Percentiles rank a stretch among this genome's conserved stretches.
Conservation (phyloP, 2,797 vertebrate species). For the Amphiprion clarkii region DNA sequence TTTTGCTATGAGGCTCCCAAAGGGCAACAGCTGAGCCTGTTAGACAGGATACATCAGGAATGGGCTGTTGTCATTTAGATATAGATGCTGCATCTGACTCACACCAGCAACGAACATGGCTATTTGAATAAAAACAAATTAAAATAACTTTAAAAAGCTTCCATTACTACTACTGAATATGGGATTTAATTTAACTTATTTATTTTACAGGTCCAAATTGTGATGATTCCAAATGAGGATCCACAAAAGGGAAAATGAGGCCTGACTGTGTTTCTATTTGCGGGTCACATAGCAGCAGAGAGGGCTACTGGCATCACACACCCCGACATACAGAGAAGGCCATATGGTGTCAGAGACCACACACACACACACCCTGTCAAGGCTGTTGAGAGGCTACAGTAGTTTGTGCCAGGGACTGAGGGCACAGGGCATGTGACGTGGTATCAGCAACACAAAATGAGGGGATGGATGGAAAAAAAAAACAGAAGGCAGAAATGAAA, state of each 20-base stretch:
- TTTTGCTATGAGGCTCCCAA: conserved; percentile 16
- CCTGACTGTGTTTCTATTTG: conserved; percentile 59
- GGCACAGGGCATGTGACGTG: conserved; percentile 30
- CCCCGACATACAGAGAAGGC: conserved; percentile 66
- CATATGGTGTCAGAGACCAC: conserved; percentile 80
- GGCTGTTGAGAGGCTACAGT: conserved; percentile 38
- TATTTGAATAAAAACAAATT: background rate
- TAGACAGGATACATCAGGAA: conserved; percentile 16
- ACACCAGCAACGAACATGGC: background rate
- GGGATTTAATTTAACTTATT: background rate
- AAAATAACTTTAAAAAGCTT: too few relatives aligned
- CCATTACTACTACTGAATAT: background rate
- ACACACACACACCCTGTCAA: conserved; percentile 48
- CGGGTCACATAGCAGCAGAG: conserved; percentile 59
- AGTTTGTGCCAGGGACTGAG: conserved; percentile 53
- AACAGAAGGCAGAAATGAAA: background rate
- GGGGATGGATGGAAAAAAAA: conserved; percentile 17
- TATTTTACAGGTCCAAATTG: background rate
- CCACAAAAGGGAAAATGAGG: conserved; percentile 22
- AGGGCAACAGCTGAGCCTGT: conserved; percentile 13
- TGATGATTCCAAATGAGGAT: background rate
- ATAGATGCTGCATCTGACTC: conserved; percentile 14
- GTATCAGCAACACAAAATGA: conserved; percentile 41
- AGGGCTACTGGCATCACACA: conserved; percentile 50
- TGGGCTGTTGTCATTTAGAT: conserved; percentile 24